These are phyloP conservation scores for Achroia grisella DNA, from an alignment of 1,140 invertebrate species.

Conservation along the genomic window DNA sequence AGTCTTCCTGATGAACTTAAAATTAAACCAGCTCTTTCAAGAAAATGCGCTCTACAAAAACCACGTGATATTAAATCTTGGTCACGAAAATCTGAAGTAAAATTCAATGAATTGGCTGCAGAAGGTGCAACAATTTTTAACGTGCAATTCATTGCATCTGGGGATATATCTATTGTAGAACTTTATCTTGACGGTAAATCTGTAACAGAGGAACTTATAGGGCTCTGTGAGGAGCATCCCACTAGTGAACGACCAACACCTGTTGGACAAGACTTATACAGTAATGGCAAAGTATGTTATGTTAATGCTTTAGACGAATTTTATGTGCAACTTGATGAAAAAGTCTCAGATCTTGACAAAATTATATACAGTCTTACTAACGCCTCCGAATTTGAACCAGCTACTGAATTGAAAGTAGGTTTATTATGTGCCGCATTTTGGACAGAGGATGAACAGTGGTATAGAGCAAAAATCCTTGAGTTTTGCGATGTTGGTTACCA, in stretches of 20 bases:
- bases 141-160: constrained; percentile 76
- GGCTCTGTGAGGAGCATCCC: constrained; percentile 62
- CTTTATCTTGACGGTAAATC: constrained; percentile 76
- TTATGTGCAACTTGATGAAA: constrained; percentile 77
- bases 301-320: constrained; percentile 76
- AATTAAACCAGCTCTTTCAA: constrained; percentile 75
- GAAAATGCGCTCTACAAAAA: constrained; percentile 77
- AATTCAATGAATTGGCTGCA: constrained; percentile 77
- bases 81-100: constrained; percentile 77
- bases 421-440: constrained; percentile 78
- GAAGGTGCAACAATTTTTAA: constrained; percentile 79
- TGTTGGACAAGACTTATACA: constrained; percentile 49
- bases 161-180: constrained; percentile 78
- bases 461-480: constrained; percentile 75
- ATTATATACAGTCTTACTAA: constrained; percentile 74
- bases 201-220: constrained; percentile 75
- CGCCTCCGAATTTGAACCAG: constrained; percentile 66
- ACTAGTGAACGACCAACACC: constrained; percentile 40
- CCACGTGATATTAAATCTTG: constrained; percentile 76
- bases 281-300: constrained; percentile 71
- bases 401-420: constrained; percentile 69
- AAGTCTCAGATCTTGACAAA: constrained; percentile 71
- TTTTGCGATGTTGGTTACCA: constrained; percentile 74
- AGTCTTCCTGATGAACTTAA: constrained; percentile 78
- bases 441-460: constrained; percentile 78